Conservation (phyloP, 2,888 invertebrate genomes). For the Ypsolopha scabrella region DNA sequence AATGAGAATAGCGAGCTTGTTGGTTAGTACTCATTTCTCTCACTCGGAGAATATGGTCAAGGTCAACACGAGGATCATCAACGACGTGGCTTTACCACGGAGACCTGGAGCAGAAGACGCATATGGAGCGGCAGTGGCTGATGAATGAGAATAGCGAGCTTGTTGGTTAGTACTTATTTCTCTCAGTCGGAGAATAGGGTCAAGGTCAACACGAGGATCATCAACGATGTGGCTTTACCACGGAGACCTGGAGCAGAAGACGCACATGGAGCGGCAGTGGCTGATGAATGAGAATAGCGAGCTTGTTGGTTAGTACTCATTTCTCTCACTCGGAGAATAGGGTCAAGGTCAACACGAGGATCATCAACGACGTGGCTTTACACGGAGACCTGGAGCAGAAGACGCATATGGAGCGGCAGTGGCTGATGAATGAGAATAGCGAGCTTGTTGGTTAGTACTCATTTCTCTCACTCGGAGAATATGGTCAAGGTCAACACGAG, state of each 20-base stretch:
- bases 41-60: conserved; percentile 75
- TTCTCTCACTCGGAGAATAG: conserved; percentile 38
- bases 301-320: conserved; percentile 69
- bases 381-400: conserved; percentile 95
- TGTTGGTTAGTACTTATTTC: conserved; percentile 65
- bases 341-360: conserved; percentile 92
- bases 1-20: conserved; percentile 84
- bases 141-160: conserved; percentile 84
- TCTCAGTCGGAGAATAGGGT: conserved; percentile 65
- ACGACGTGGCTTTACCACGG: conserved; percentile 97
- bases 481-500: conserved; percentile 92
- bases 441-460: conserved; percentile 74
- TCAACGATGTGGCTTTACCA: conserved; percentile 97
- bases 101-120: conserved; percentile 92
- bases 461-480: conserved; percentile 5
- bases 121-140: conserved; percentile 93
- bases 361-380: conserved; percentile 95
- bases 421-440: conserved; percentile 84
- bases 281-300: conserved; percentile 85
- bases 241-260: conserved; percentile 93
- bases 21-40: conserved; percentile 53
- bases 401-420: conserved; percentile 94
- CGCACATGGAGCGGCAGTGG: conserved; percentile 94
- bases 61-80: conserved; percentile 92
- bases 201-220: conserved; percentile 91